phyloP scores from a whole-genome alignment of 35 echinoderm and acorn worm species.

The Strongylocentrotus purpuratus region DNA sequence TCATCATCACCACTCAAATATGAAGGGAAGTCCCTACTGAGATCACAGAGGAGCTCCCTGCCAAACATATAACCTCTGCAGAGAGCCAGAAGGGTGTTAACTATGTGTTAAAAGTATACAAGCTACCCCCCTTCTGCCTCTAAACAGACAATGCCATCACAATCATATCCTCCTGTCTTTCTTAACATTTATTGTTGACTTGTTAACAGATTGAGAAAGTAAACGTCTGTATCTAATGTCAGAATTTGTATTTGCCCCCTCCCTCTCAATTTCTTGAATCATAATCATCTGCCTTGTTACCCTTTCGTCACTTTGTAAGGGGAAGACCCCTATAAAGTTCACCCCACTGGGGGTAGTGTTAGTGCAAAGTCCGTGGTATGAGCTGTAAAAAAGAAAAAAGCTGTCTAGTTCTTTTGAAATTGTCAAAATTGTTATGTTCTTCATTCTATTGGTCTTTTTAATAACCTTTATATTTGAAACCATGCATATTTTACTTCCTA shows the following conservation, averaged over 20 bases:
- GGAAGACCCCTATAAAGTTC: neutral
- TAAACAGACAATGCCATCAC: neutral
- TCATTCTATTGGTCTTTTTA: neutral
- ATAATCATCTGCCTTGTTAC: neutral
- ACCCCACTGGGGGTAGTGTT: neutral
- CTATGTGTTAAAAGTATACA: no score
- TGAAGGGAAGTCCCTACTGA: neutral
- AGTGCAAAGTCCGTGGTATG: neutral
- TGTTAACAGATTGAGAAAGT: neutral
- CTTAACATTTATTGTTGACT: neutral
- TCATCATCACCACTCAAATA: neutral
- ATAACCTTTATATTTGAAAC: neutral
- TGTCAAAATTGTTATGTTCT: neutral
- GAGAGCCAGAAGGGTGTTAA: no score
- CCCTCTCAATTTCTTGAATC: neutral
- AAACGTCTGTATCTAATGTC: neutral
- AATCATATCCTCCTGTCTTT: neutral
- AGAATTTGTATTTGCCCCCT: neutral
- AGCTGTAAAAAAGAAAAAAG: neutral
- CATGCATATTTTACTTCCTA: neutral
- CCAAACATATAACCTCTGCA: neutral
- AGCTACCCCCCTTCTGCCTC: no score
- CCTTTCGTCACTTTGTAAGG: neutral
- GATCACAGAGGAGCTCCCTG: neutral
- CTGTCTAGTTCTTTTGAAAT: neutral